These are phyloP conservation scores for Ranitomeya variabilis DNA, from an alignment of 2,113 vertebrate species.

Conservation along the genomic window DNA sequence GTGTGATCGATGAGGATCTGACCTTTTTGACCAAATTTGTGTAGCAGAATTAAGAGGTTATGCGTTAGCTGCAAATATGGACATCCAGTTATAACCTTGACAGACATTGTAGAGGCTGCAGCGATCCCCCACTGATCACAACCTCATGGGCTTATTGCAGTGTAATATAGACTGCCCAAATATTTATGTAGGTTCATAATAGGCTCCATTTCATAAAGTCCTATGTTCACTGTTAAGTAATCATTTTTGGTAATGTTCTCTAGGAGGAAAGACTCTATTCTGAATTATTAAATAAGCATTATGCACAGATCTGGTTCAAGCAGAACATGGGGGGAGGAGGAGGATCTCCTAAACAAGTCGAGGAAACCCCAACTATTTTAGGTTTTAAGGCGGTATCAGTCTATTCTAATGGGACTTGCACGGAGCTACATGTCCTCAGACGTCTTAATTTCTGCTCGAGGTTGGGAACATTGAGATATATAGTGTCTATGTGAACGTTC, in stretches of 20 bases:
- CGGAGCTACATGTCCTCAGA: not conserved
- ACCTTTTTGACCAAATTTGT: too few species aligned
- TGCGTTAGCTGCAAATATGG: too few species aligned
- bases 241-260: too few species aligned
- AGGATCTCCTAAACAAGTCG: not conserved
- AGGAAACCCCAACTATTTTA: not conserved
- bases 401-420: not conserved
- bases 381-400: not conserved
- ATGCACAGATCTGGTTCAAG: not conserved
- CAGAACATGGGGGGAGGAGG: not conserved
- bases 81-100: too few species aligned
- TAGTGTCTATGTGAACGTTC: not conserved
- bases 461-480: conserved; percentile 13
- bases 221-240: too few species aligned
- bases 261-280: not conserved
- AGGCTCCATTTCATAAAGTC: too few species aligned
- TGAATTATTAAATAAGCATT: not conserved
- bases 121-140: too few species aligned
- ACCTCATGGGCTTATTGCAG: too few species aligned
- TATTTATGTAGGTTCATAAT: too few species aligned
- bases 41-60: too few species aligned
- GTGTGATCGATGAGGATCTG: not conserved
- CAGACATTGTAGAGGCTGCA: too few species aligned
- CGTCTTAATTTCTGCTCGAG: not conserved
- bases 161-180: too few species aligned